phyloP scores from a whole-genome alignment of 2,113 vertebrate genomes.

The Equus quagga region DNA sequence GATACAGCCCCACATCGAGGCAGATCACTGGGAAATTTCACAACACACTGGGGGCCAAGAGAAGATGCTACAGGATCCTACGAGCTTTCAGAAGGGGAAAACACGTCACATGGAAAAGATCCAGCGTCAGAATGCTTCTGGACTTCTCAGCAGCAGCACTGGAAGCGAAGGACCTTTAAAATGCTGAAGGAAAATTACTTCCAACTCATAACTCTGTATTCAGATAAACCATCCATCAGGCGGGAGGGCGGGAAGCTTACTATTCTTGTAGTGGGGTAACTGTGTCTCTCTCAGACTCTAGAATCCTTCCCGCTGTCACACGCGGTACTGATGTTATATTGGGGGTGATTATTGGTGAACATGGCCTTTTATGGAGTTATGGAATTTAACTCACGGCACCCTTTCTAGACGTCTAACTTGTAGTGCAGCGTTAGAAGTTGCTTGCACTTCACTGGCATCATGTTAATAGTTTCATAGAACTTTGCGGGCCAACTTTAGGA shows the following conservation, averaged over 20 bases:
- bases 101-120: neutral
- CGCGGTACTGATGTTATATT: neutral
- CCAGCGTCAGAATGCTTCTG: neutral
- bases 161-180: too few species aligned
- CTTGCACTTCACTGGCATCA: fast-evolving
- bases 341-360: neutral
- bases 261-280: fast-evolving
- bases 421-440: fast-evolving
- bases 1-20: too few species aligned
- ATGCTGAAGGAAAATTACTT: fast-evolving
- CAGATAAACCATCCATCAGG: neutral
- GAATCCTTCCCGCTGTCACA: neutral
- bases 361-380: fast-evolving
- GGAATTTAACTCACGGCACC: neutral
- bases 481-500: fast-evolving
- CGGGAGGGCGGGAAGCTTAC: fast-evolving
- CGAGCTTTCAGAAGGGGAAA: neutral
- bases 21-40: neutral
- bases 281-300: neutral
- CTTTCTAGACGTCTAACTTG: neutral
- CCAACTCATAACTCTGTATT: fast-evolving
- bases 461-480: neutral
- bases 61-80: neutral
- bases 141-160: neutral
- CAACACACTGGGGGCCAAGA: neutral